These are phyloP conservation scores for Thereva nobilitata DNA, from an alignment of 2,888 invertebrate genomes.

Conservation along the genomic window DNA sequence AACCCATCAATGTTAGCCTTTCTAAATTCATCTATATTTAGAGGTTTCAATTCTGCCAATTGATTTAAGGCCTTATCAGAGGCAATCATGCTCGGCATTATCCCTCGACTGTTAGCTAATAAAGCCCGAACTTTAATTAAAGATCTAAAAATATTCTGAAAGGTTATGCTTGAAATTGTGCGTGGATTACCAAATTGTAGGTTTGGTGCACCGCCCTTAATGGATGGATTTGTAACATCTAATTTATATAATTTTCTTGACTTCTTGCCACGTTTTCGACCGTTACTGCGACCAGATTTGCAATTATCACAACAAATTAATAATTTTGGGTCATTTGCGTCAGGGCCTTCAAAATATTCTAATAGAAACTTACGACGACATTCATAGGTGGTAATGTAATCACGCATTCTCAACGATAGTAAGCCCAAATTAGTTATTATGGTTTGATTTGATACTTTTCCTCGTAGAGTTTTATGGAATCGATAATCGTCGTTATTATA, in stretches of 20 bases:
- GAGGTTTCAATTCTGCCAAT: constrained; percentile 61
- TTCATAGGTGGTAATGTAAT: constrained; percentile 60
- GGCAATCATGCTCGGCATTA: constrained; percentile 67
- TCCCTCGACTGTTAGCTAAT: constrained; percentile 51
- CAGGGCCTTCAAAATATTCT: constrained; percentile 62
- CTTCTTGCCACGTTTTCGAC: no score
- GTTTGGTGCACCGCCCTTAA: background rate
- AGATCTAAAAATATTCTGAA: constrained; percentile 19
- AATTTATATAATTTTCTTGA: no score
- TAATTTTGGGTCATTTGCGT: constrained; percentile 43
- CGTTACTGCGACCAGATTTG: no score
- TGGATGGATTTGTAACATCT: constrained; percentile 13
- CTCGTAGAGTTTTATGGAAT: constrained; percentile 52
- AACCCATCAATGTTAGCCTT: constrained; percentile 61
- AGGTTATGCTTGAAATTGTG: no score
- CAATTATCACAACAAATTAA: constrained; percentile 69
- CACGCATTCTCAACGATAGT: constrained; percentile 58
- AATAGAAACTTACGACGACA: constrained; percentile 66
- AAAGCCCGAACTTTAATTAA: constrained; percentile 44
- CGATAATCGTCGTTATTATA: constrained; percentile 61
- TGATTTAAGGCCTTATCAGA: constrained; percentile 65
- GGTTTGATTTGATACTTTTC: constrained; percentile 25
- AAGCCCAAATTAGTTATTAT: constrained; percentile 44
- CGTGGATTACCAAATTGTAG: background rate
- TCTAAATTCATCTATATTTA: constrained; percentile 56